Conservation (phyloP, 2,113 vertebrate genomes). For the Nestor notabilis region DNA sequence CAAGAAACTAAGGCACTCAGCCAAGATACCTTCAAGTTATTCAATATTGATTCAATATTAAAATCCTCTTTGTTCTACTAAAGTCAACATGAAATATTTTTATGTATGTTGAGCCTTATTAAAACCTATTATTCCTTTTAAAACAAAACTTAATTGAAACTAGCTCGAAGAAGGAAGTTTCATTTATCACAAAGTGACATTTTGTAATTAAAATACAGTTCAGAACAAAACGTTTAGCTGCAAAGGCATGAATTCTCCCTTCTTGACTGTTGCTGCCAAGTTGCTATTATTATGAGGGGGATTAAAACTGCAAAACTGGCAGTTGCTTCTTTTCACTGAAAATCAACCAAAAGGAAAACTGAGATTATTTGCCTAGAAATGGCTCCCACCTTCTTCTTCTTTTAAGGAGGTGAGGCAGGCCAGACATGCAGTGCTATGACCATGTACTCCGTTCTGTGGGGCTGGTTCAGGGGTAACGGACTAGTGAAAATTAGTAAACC, state of each 20-base stretch:
- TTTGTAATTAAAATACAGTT: conserved; percentile 48
- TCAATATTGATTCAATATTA: not conserved
- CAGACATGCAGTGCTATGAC: fast-evolving
- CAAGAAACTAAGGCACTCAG: not conserved
- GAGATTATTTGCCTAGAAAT: not conserved
- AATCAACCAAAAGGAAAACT: not conserved
- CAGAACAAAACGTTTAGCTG: conserved; percentile 38
- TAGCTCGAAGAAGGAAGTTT: not conserved
- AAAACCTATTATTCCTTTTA: conserved; percentile 20
- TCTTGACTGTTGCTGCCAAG: not conserved
- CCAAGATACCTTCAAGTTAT: not conserved
- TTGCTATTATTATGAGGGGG: not conserved
- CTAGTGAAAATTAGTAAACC: not conserved
- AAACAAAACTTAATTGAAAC: conserved; percentile 40
- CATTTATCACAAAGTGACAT: conserved; percentile 28
- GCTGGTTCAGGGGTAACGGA: fast-evolving
- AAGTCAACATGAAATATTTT: conserved; percentile 11
- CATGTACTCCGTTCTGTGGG: fast-evolving
- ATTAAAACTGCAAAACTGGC: not conserved
- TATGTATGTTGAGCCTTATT: conserved; percentile 7
- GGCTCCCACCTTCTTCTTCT: not conserved
- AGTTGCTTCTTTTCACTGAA: not conserved
- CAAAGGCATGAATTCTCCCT: not conserved
- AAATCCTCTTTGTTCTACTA: not conserved
- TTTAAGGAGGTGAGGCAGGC: not conserved